Evolutionary conservation across 2,113 vertebrate species (phyloP).

Genomic region (Myiopsitta monachus): DNA sequence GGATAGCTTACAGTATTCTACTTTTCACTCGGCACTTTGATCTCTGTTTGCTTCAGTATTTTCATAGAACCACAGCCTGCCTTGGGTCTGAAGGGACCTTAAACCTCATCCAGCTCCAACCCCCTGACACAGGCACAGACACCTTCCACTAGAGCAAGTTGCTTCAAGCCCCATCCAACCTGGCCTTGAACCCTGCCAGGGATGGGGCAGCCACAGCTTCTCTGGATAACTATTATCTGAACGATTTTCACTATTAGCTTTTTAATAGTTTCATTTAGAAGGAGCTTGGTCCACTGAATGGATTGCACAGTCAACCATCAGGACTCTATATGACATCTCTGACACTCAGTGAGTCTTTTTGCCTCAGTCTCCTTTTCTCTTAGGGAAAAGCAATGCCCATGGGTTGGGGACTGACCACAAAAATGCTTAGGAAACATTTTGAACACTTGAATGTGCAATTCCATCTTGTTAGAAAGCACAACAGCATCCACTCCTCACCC

Average conservation of each 20-base stretch:
- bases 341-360: background rate
- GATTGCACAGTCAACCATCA: background rate
- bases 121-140: background rate
- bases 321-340: background rate
- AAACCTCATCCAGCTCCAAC: background rate
- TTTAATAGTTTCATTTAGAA: background rate
- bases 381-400: background rate
- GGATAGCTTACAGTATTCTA: background rate
- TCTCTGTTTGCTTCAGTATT: background rate
- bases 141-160: background rate
- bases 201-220: background rate
- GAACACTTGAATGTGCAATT: background rate
- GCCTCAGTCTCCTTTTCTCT: background rate
- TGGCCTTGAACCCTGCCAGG: background rate
- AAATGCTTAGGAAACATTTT: background rate
- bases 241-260: background rate
- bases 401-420: background rate
- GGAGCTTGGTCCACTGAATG: background rate
- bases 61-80: background rate
- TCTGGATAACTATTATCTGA: background rate
- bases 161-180: background rate
- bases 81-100: background rate
- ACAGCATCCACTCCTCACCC: background rate
- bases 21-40: background rate
- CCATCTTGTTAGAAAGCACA: background rate